Conservation (phyloP, 1,140 invertebrate species). For the Sipha flava region DNA sequence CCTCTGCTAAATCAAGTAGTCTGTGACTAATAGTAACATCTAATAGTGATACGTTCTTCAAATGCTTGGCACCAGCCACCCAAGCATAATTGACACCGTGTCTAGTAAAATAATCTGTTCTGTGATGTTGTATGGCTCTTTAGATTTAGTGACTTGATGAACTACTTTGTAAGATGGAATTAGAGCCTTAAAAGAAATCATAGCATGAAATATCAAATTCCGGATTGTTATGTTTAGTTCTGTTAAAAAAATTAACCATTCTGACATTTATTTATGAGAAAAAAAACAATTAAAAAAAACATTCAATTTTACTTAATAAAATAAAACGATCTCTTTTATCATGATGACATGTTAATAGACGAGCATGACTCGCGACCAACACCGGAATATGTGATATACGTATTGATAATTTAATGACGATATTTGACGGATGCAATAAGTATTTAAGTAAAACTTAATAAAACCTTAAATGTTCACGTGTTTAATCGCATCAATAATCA, state of each 20-base stretch:
- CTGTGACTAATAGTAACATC: background rate
- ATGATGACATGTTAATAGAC: too few relatives aligned
- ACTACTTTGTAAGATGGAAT: background rate
- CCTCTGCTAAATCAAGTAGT: background rate
- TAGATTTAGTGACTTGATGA: background rate
- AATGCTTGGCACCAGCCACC: background rate
- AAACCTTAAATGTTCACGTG: too few relatives aligned
- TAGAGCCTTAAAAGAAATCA: background rate
- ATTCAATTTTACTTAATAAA: background rate
- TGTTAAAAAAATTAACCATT: background rate
- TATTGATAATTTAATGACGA: background rate
- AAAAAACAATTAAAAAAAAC: too few relatives aligned
- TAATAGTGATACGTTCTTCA: background rate
- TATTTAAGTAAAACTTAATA: too few relatives aligned
- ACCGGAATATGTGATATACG: background rate
- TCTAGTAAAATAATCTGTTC: constrained; percentile 9
- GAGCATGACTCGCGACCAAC: background rate
- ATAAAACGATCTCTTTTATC: background rate
- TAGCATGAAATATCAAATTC: background rate
- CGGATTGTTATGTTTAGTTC: background rate
- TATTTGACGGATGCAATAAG: background rate
- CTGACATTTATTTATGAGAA: too few relatives aligned
- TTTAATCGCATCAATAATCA: too few relatives aligned
- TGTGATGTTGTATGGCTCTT: background rate
- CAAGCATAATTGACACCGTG: background rate